Base-by-base conservation (phyloP, 2,888 invertebrate genomes). In the Ormyrus nitidulus region DNA sequence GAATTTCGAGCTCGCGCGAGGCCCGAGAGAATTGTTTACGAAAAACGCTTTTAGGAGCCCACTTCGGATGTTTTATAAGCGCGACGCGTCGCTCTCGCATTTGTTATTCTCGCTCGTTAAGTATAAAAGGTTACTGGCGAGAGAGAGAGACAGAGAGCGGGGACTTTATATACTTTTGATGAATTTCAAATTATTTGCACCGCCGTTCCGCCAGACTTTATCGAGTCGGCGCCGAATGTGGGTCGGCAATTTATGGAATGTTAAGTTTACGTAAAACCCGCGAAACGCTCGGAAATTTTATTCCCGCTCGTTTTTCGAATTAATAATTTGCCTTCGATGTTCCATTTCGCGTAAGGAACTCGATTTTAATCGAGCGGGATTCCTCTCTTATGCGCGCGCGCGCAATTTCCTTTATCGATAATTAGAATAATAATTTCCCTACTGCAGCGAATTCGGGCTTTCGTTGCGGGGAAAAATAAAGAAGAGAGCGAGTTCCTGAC, bases 31-130 rank as follows among this genome's bases (percentile, higher is more conserved):
- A 34, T 34, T 76, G 70, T 61, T 76, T 71, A 76, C 79, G 58
- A 80, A 66, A 71, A 76, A 70, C 51, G 66, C 71, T 76, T 80
- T 71, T 76, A 69, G 54, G 34, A 75, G 70, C 53, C 34, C 68
- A 65, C 64, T 75, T 73, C 34, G 69, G 44, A 9, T 19, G n/a
- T 68, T 46, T 51, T 65, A 74, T 74, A 66, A n/a, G 49, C 34
- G 34, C 34, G 34, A 34, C 34, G 56, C n/a, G n/a, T 13, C 34
- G 6, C 53, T 68, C 19, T 19, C 13, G 13, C 44, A 46, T 65
- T 68, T 46, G n/a, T 11, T 68, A 44, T 19, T 68, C 46, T 53
- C 65, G 9, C 59, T 13, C 65, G 34, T 51, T 72, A 72, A 71
- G 34, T 71, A 49, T 19, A 48, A 19, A 70, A 70, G 48, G 48